These are phyloP conservation scores for Stramonita haemastoma DNA, from an alignment of 2,888 invertebrate genomes.

Conservation along the genomic window DNA sequence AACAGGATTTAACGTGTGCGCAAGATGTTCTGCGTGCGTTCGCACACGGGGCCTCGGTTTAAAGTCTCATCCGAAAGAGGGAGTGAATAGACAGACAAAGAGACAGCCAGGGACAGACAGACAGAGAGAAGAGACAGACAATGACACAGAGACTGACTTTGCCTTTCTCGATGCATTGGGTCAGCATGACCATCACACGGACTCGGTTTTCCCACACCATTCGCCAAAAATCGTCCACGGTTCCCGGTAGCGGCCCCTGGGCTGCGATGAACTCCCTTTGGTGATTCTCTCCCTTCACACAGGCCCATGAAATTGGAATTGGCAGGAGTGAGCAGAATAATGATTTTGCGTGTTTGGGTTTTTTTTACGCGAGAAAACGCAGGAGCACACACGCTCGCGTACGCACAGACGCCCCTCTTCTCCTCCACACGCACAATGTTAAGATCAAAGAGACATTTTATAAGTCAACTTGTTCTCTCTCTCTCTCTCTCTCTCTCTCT, in stretches of 20 bases:
- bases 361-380: too few species aligned
- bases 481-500: too few species aligned
- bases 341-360: too few species aligned
- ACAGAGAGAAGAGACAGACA: neutral
- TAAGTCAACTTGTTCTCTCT: too few species aligned
- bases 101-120: neutral
- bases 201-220: slow-evolving; percentile 86
- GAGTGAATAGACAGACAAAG: neutral
- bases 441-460: too few species aligned
- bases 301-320: neutral
- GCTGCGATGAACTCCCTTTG: slow-evolving; percentile 86
- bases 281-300: slow-evolving; percentile 82
- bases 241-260: slow-evolving; percentile 85
- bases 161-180: slow-evolving; percentile 84
- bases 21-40: too few species aligned
- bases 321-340: too few species aligned
- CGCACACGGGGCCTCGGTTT: too few species aligned
- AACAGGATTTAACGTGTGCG: too few species aligned
- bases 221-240: slow-evolving; percentile 86
- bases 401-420: neutral
- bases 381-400: neutral
- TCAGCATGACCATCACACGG: slow-evolving; percentile 85
- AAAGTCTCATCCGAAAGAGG: too few species aligned
- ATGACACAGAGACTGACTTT: slow-evolving; percentile 79
- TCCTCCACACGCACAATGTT: neutral